Evolutionary conservation across 2,113 vertebrate genomes (phyloP).

Genomic region (Ivindomyrus marchei): DNA sequence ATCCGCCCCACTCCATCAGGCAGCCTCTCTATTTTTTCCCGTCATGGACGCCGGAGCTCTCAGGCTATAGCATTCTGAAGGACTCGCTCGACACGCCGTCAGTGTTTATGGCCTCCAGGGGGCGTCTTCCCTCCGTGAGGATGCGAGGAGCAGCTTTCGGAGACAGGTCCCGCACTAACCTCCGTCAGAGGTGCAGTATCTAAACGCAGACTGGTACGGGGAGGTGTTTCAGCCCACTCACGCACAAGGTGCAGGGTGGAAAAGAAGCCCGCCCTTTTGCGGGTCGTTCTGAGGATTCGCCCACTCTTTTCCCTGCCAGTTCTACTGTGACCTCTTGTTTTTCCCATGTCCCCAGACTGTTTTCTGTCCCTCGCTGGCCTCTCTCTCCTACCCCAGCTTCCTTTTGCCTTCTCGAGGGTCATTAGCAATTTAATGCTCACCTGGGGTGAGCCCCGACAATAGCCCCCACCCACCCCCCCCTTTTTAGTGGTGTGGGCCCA

Average conservation of each 20-base stretch:
- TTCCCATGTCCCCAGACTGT: constrained; percentile 80
- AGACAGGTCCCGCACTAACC: background rate
- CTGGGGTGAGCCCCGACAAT: constrained; percentile 91
- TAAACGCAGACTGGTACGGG: background rate
- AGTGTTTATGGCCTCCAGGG: constrained; percentile 66
- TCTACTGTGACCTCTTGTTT: constrained; percentile 76
- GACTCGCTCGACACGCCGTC: constrained; percentile 48
- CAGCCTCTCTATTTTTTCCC: constrained; percentile 85
- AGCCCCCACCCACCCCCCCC: constrained; percentile 67
- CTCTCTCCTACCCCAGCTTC: constrained; percentile 49
- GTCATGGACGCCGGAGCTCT: constrained; percentile 87
- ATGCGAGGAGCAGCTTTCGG: background rate
- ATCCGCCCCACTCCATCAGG: constrained; percentile 85
- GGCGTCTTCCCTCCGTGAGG: constrained; percentile 48
- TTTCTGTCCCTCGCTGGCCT: constrained; percentile 71
- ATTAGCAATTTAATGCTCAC: constrained; percentile 99
- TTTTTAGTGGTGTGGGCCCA: constrained; percentile 78
- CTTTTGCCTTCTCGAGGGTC: constrained; percentile 80
- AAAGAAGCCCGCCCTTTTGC: background rate
- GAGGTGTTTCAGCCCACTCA: background rate
- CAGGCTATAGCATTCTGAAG: constrained; percentile 49
- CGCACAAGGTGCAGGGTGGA: background rate
- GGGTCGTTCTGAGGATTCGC: background rate
- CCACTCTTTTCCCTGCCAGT: constrained; percentile 17
- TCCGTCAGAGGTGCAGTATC: background rate